These are phyloP conservation scores for Siniperca undulata DNA, from an alignment of 2,797 vertebrate species.

Conservation along the genomic window DNA sequence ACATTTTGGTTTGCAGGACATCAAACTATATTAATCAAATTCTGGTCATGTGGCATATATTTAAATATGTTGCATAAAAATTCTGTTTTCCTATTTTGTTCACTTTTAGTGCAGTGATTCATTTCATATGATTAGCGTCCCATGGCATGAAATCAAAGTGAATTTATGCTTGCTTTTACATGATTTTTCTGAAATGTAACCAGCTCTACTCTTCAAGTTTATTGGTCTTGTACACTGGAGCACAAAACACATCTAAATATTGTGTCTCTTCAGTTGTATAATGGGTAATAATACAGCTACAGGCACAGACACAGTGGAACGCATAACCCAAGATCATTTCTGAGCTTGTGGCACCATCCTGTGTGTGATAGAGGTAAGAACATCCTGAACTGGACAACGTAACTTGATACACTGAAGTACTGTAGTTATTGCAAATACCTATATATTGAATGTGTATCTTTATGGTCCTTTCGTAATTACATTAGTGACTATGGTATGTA, in stretches of 20 bases:
- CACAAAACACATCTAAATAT: not conserved
- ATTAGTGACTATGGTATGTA: not conserved
- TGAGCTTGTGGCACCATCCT: constrained; percentile 39
- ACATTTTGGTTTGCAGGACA: not conserved
- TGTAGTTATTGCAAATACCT: not conserved
- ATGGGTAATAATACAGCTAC: not conserved
- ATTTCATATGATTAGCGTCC: not conserved
- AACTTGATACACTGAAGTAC: not conserved
- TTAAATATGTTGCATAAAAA: not conserved
- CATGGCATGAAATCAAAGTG: not conserved
- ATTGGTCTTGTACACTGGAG: not conserved
- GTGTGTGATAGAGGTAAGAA: constrained; percentile 20
- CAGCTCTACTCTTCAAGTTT: not conserved
- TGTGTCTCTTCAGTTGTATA: not conserved
- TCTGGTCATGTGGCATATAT: not conserved
- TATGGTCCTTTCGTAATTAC: not conserved
- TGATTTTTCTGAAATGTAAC: not conserved
- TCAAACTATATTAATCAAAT: not conserved
- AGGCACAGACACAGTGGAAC: constrained; percentile 48
- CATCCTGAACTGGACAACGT: not conserved
- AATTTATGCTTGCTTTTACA: not conserved
- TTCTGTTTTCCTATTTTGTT: not conserved
- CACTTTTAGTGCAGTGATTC: not conserved
- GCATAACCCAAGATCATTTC: constrained; percentile 64
- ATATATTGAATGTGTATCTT: not conserved